A percentile compares a stretch with the other conserved stretches of the same genome.
phyloP scores from a whole-genome alignment of 2,888 invertebrate genomes.

The Phaedon cochleariae region DNA sequence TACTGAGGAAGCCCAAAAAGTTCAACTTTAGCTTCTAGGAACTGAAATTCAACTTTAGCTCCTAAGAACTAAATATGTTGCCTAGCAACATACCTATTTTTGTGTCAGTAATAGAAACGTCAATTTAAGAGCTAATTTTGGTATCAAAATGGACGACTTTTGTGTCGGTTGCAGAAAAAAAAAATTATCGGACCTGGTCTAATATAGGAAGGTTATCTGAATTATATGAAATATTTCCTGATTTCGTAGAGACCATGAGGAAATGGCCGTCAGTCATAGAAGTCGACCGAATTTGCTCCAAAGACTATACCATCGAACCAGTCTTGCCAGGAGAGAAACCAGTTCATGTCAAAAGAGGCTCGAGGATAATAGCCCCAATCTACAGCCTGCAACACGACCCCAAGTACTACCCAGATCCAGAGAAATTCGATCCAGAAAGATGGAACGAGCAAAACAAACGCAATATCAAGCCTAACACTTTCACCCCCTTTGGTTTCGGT shows the following conservation, averaged over 20 bases:
- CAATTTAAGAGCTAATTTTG: too few species aligned
- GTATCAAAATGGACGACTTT: too few species aligned
- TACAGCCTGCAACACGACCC: conserved; percentile 67
- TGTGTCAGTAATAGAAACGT: too few species aligned
- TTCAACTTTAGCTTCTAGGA: too few species aligned
- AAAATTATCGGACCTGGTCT: too few species aligned
- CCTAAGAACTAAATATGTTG: too few species aligned
- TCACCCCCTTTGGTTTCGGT: conserved; percentile 9
- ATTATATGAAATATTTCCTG: too few species aligned
- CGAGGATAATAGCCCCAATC: conserved; percentile 62
- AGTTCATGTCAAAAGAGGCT: conserved; percentile 61
- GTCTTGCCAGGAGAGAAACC: conserved; percentile 56
- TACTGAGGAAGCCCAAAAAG: too few species aligned
- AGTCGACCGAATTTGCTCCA: conserved; percentile 66
- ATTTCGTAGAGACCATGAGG: conserved; percentile 65
- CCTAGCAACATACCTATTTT: too few species aligned
- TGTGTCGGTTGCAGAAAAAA: too few species aligned
- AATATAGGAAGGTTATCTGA: too few species aligned
- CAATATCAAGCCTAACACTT: conserved; percentile 55
- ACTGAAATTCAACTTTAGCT: too few species aligned
- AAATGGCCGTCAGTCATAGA: conserved; percentile 67
- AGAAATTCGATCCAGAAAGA: conserved; percentile 65
- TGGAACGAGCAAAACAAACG: conserved; percentile 66
- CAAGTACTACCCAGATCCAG: conserved; percentile 66
- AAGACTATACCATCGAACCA: conserved; percentile 65